Percentiles rank a stretch among this genome's conserved stretches.
These are phyloP conservation scores for Pomatostomus ruficeps DNA, from an alignment of 2,113 vertebrate species.

Conservation along the genomic window DNA sequence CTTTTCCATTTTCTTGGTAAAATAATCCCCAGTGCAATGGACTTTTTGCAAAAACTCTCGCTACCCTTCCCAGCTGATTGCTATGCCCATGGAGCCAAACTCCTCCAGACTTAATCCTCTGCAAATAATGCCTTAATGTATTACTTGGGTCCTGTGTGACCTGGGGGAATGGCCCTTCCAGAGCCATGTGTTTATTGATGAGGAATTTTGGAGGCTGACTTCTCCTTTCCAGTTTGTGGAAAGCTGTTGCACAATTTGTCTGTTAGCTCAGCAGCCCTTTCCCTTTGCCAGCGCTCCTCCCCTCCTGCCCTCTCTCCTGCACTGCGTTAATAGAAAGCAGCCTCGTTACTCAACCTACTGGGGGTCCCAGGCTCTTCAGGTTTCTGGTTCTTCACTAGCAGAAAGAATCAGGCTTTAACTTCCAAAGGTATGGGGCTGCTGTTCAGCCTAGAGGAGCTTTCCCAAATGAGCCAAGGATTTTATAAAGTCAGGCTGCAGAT, in stretches of 20 bases:
- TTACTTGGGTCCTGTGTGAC: neutral
- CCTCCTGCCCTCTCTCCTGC: neutral
- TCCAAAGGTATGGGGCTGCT: neutral
- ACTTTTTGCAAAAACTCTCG: neutral
- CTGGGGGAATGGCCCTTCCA: neutral
- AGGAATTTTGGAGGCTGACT: neutral
- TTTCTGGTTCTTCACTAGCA: neutral
- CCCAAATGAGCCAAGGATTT: neutral
- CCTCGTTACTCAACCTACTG: neutral
- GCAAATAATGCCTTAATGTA: neutral
- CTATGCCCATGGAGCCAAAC: neutral
- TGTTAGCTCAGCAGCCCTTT: neutral
- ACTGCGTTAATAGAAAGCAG: neutral
- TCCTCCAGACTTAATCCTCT: neutral
- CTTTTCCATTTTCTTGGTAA: neutral
- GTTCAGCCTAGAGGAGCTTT: neutral
- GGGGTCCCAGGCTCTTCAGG: neutral
- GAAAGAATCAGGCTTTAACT: neutral
- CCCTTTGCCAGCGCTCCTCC: neutral
- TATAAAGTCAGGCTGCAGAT: neutral
- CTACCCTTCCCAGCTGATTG: neutral
- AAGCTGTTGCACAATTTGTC: neutral
- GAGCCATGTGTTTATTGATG: neutral
- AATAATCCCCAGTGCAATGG: neutral
- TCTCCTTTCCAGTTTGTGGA: neutral